phyloP scores from a whole-genome alignment of 2,797 vertebrate genomes.

The Ispidina lecontei region DNA sequence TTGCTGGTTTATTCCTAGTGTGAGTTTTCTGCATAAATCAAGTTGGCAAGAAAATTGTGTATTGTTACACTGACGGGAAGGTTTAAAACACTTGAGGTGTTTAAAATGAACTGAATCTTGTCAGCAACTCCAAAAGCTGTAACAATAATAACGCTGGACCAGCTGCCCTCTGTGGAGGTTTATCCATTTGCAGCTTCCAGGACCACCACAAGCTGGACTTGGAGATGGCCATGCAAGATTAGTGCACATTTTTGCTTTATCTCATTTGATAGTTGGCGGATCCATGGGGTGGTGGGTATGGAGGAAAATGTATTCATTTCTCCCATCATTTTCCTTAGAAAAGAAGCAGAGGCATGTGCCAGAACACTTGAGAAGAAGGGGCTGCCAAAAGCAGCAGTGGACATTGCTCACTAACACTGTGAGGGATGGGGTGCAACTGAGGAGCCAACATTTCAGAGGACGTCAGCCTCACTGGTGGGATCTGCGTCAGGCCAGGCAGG shows the following conservation, averaged over 20 bases:
- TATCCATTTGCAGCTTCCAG: background rate
- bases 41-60: background rate
- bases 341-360: background rate
- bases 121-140: background rate
- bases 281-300: background rate
- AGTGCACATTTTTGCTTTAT: background rate
- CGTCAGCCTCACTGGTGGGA: accelerated
- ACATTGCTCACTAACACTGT: background rate
- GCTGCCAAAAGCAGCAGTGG: background rate
- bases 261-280: background rate
- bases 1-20: background rate
- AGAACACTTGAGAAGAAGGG: background rate
- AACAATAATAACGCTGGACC: background rate
- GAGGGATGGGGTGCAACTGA: background rate
- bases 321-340: background rate
- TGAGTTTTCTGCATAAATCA: background rate
- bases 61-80: background rate
- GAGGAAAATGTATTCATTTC: background rate
- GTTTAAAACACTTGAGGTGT: background rate
- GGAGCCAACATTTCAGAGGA: background rate
- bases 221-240: background rate
- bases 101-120: background rate
- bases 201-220: background rate
- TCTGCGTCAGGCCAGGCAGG: background rate
- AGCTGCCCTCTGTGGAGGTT: background rate